A percentile compares a stretch with the other conserved stretches of the same genome.
Conservation (phyloP, 2,797 vertebrate genomes). For the Pseudopleuronectes americanus region DNA sequence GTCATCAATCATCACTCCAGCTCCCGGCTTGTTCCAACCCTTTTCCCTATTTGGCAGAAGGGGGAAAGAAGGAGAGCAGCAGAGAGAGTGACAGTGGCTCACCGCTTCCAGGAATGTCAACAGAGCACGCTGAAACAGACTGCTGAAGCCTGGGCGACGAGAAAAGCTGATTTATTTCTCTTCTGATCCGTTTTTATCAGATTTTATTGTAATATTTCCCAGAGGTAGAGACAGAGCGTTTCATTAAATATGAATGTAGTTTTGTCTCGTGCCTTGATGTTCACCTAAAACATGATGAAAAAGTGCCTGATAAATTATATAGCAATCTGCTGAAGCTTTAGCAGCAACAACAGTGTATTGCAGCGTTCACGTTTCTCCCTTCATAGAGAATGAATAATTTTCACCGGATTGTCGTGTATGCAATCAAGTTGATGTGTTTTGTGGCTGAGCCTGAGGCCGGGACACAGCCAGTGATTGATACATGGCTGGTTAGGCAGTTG, state of each 20-base stretch:
- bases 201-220: conserved; percentile 26
- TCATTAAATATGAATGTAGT: conserved; percentile 1
- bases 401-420: neutral
- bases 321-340: neutral
- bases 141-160: conserved; percentile 41
- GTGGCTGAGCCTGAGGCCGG: neutral
- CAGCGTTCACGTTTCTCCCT: neutral
- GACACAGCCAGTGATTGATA: neutral
- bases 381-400: conserved; percentile 1
- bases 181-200: conserved; percentile 3
- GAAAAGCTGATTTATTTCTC: conserved; percentile 24
- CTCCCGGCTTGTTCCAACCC: conserved; percentile 74
- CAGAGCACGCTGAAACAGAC: conserved; percentile 35
- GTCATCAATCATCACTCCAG: conserved; percentile 86
- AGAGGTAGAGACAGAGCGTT: neutral
- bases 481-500: neutral
- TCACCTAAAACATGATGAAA: neutral
- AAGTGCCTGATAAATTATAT: neutral
- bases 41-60: conserved; percentile 63
- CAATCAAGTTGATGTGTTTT: neutral
- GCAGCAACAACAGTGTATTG: neutral
- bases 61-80: conserved; percentile 51
- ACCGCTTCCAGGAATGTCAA: conserved; percentile 68
- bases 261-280: neutral
- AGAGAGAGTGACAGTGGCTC: conserved; percentile 59